Evolutionary conservation across 2,797 vertebrate genomes (phyloP), one percentile per base, ranked within the genome.

Genomic region (Ispidina lecontei): DNA sequence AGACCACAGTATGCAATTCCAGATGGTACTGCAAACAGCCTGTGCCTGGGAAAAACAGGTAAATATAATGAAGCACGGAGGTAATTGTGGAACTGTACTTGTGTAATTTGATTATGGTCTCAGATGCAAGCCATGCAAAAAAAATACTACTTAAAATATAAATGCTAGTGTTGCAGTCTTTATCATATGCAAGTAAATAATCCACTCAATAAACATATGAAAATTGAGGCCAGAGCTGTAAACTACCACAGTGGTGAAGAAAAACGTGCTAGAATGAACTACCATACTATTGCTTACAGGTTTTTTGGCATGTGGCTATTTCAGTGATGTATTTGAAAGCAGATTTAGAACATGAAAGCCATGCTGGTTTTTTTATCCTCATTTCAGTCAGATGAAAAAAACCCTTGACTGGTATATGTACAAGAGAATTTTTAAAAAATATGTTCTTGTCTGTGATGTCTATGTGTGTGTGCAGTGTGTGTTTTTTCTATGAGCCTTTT

Each of bases 1-100:
- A 94, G 80, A 68, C 71, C 69, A 59, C 68, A 78, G 60, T 83
- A 4, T 88, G 75, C 14, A 12, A 13, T 86, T 93, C 79, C 93
- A 90, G 70, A 77, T 77, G 81, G 75, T 75, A 47, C 8, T 25
- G 56, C 72, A 91, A 90, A 90, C 67, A 74, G 52, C 2, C 18
- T 73, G 87, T 95, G 91, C 95, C 63, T 70, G 65, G 90, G 43
- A 90, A 81, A 94, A 94, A 12, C 75, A 95, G 96, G 90, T 95
- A 96, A 95, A 97, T 91, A 89, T n/a, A 92, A 84, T 87, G 94
- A 95, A 96, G 69, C 74, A 68, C 87, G 76, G 87, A 94, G 67
- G 55, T 87, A 91, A 89, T 2, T 47, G 51, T 28, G 75, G 41
- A 84, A 56, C 51, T 46, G 51, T 77, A 79, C 43, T 69, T 31